These are phyloP conservation scores for Channa argus DNA, from an alignment of 2,113 vertebrate species.

Conservation along the genomic window DNA sequence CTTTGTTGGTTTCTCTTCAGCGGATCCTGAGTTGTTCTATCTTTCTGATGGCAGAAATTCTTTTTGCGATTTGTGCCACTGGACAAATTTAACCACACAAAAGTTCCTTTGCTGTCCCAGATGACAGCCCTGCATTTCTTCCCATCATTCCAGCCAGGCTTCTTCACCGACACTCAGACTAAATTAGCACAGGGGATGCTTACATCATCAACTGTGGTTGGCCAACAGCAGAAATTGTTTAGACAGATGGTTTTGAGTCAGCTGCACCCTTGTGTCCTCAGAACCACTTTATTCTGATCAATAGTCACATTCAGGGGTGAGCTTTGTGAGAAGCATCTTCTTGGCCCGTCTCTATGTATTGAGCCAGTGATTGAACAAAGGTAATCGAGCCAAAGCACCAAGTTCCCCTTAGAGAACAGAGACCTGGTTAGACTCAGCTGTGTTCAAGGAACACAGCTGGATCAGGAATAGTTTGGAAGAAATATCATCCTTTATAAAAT, in stretches of 20 bases:
- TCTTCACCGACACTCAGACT: neutral
- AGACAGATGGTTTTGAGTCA: constrained; percentile 28
- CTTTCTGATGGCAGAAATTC: neutral
- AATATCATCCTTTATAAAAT: constrained; percentile 9
- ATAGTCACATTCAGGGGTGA: neutral
- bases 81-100: neutral
- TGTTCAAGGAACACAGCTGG: constrained; percentile 26
- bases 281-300: constrained; percentile 14
- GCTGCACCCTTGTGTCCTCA: neutral
- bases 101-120: neutral
- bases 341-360: constrained; percentile 5
- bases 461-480: constrained; percentile 28
- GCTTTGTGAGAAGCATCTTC: constrained; percentile 19
- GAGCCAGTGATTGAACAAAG: constrained; percentile 14
- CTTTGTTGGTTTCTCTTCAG: neutral
- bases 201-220: constrained; percentile 1
- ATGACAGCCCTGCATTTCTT: constrained; percentile 1
- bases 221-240: constrained; percentile 24
- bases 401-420: constrained; percentile 17
- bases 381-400: neutral
- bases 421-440: constrained; percentile 2
- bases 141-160: neutral
- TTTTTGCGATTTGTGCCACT: neutral
- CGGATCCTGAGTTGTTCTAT: neutral
- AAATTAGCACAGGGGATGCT: constrained; percentile 1